phyloP scores from a whole-genome alignment of 64 coral and sea anemone genomes.

The Montipora capricornis region DNA sequence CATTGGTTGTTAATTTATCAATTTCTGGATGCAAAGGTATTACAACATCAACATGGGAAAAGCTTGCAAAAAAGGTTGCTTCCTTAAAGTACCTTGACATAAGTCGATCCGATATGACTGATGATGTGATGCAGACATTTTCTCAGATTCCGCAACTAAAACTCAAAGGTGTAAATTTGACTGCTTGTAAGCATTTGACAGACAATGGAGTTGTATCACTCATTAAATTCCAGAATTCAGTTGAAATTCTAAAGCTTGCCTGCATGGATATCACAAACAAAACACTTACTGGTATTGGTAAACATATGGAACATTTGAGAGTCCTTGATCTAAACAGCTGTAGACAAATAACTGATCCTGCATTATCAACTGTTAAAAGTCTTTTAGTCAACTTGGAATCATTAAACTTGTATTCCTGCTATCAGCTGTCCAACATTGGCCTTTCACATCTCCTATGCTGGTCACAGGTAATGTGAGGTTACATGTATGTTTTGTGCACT shows the following conservation, averaged over 20 bases:
- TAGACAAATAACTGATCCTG: slow-evolving; percentile 79
- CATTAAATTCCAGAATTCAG: slow-evolving; percentile 73
- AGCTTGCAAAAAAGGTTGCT: slow-evolving; percentile 49
- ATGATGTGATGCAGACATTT: slow-evolving; percentile 83
- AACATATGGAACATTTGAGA: slow-evolving; percentile 69
- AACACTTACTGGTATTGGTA: slow-evolving; percentile 71
- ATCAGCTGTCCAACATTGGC: slow-evolving; percentile 76
- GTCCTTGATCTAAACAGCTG: slow-evolving; percentile 89
- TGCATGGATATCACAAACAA: slow-evolving; percentile 91
- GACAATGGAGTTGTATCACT: slow-evolving; percentile 86
- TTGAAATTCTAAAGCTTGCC: slow-evolving; percentile 73
- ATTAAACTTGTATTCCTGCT: slow-evolving; percentile 92
- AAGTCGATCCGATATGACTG: slow-evolving; percentile 88
- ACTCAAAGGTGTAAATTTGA: slow-evolving; percentile 70
- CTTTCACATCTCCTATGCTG: slow-evolving; percentile 70
- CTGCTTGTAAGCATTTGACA: slow-evolving; percentile 87
- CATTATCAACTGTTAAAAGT: slow-evolving; percentile 39
- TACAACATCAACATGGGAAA: slow-evolving; percentile 62
- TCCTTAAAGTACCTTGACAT: slow-evolving; percentile 73
- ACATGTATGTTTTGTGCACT: neutral
- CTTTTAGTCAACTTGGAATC: slow-evolving; percentile 63
- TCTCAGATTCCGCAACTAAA: slow-evolving; percentile 67
- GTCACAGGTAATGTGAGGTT: slow-evolving; percentile 45
- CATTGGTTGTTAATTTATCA: slow-evolving; percentile 42
- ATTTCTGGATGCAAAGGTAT: slow-evolving; percentile 81